Base-by-base conservation (phyloP, 2,113 vertebrate genomes). In the Xenopus tropicalis region DNA sequence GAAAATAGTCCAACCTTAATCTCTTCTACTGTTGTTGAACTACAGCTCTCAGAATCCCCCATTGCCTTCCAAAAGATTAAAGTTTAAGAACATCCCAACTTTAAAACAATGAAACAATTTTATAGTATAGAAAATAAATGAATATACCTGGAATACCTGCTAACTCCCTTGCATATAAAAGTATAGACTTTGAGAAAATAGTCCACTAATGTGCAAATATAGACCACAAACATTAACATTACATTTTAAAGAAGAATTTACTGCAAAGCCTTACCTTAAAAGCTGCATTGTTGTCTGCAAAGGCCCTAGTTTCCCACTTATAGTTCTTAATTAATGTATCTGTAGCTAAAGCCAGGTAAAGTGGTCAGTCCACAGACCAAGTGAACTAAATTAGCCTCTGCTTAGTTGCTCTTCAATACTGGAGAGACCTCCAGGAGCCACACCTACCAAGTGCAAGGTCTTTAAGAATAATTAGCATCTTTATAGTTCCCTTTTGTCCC, bases 241-340 rank as follows among this genome's bases (percentile, higher is more conserved):
- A 2, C 2, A 8, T 5, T 37, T 37, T 37, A 8, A 37, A 48
- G 46, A 48, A 48, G 10, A 48, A n/a, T 20, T 1, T n/a, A 54
- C 52, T 54, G 16, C 52, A n/a, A 44, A 46, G 19, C 23, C 62
- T 66, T 72, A 72, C 71, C 25, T 58, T 58, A 58, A 24, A 58
- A 19, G 66, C 20, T 66, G 51, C 62, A 66, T 72, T 43, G 46
- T 48, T 22, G 21, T 16, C 22, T 23, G 12, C 43, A 2, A 20
- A 7, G 13, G 3, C 20, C 2, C 46, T 23, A 23, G 4, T 29
- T 25, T n/a, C 16, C 61, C 24, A 46, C 14, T 21, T 14, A 25
- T 13, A 42, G 61, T 54, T 17, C 1, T 22, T 37, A 56, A 5
- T 5, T 14, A 56, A 17, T 63, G 21, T 19, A 16, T 13, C n/a